These are phyloP conservation scores for Condylura cristata DNA, from an alignment of 2,113 vertebrate genomes.

Conservation along the genomic window DNA sequence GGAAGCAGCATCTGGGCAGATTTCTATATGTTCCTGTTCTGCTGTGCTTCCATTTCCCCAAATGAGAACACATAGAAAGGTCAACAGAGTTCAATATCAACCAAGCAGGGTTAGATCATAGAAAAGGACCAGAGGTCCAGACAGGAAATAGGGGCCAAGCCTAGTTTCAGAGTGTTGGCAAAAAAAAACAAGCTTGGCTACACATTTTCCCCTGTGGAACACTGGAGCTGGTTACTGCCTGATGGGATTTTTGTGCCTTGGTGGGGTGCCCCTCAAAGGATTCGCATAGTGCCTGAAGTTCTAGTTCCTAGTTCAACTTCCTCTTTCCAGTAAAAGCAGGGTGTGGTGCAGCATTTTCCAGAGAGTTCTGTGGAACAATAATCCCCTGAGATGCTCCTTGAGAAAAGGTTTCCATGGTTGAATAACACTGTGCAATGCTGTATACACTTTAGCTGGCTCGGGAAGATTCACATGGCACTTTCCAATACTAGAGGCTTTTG, in stretches of 20 bases:
- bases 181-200: background rate
- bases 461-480: background rate
- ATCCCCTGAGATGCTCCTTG: conserved; percentile 68
- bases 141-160: background rate
- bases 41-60: background rate
- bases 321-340: conserved; percentile 70
- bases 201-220: background rate
- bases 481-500: background rate
- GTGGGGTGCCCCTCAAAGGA: background rate
- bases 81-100: conserved; percentile 2
- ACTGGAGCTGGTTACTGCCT: background rate
- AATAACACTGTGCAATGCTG: conserved; percentile 39
- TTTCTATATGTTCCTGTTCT: background rate
- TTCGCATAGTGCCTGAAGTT: background rate
- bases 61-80: background rate
- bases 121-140: conserved; percentile 13
- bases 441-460: background rate
- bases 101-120: conserved; percentile 15
- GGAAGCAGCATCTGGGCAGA: background rate
- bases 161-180: conserved; percentile 4
- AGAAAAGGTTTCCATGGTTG: conserved; percentile 69
- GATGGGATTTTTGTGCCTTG: background rate
- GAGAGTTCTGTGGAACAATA: conserved; percentile 56
- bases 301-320: conserved; percentile 47
- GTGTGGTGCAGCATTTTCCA: conserved; percentile 72